Base-by-base conservation (phyloP, 2,797 vertebrate genomes). In the Notoglanidium macrostoma region DNA sequence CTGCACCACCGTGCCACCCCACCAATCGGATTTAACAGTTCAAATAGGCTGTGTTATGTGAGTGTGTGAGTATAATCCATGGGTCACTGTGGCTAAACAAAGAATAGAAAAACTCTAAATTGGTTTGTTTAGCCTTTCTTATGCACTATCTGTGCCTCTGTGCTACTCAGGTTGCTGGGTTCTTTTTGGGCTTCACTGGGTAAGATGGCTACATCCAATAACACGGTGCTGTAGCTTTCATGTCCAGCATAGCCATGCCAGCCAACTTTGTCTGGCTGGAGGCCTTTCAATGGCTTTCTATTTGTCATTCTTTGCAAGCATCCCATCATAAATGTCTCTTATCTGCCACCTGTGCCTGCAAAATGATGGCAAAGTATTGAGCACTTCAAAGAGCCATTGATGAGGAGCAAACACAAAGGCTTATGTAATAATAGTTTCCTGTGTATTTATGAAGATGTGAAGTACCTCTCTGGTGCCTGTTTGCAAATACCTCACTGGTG, bases 381-480 rank as follows among this genome's bases (percentile, higher is more conserved):
- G 76, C 81, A 89, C 86, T 89, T 90, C 86, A 89, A 91, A 88
- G 90, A 79, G 2, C 65, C n/a, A n/a, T 63, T 86, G 77, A 87
- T 84, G 85, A 82, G 32, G 35, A 54, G 51, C 63, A 73, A 85
- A 87, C 65, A 87, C 70, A 86, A 87, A 77, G 78, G 6, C 72
- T 86, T 51, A 59, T 76, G 23, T 79, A 83, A 49, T 78, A 74
- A 88, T 55, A 73, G 54, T 72, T 87, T 54, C 40, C 51, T 72
- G 67, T 65, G 57, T 67, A 63, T 72, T 70, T 32, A 21, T 76
- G 40, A 74, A 59, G 8, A 85, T 61, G 23, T 70, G 44, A 81
- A 78, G 72, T 59, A 79, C 32, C 40, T 67, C 61, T 72, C 61
- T 85, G 29, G 17, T 0, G 55, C 15, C 79, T 83, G 57, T 29